Conservation (phyloP, 2,888 invertebrate genomes). For the Ctenicera cuprea region DNA sequence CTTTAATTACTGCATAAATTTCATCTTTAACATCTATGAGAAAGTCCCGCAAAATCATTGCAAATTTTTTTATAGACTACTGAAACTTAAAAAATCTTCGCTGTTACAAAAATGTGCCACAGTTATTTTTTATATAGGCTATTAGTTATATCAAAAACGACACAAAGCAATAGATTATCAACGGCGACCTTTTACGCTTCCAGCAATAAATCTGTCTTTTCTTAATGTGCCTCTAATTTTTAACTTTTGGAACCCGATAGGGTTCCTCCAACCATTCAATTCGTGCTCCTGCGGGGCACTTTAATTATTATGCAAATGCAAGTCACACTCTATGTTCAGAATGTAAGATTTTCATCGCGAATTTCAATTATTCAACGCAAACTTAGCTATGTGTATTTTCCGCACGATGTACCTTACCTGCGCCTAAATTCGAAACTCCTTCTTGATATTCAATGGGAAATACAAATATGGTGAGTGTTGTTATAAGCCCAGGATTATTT, state of each 20-base stretch:
- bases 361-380: conserved; percentile 20
- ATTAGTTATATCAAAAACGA: conserved; percentile 13
- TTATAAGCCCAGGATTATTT: conserved; percentile 5
- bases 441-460: neutral
- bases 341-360: conserved; percentile 2
- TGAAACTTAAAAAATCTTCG: neutral
- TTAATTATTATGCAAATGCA: conserved; percentile 23
- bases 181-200: neutral
- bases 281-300: conserved; percentile 1
- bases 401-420: neutral
- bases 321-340: conserved; percentile 1
- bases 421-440: conserved; percentile 16
- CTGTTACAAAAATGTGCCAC: neutral
- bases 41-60: too few relatives aligned
- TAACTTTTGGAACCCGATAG: conserved; percentile 2
- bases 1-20: too few relatives aligned
- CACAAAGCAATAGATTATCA: neutral
- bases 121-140: conserved; percentile 16
- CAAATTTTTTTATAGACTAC: too few relatives aligned
- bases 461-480: neutral
- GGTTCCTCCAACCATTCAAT: neutral
- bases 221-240: conserved; percentile 2
- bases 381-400: conserved; percentile 10
- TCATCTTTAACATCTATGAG: too few relatives aligned
- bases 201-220: conserved; percentile 6